A percentile compares a stretch with the other conserved stretches of the same genome.
Conservation (phyloP, 2,113 vertebrate genomes). For the Datnioides undecimradiatus region DNA sequence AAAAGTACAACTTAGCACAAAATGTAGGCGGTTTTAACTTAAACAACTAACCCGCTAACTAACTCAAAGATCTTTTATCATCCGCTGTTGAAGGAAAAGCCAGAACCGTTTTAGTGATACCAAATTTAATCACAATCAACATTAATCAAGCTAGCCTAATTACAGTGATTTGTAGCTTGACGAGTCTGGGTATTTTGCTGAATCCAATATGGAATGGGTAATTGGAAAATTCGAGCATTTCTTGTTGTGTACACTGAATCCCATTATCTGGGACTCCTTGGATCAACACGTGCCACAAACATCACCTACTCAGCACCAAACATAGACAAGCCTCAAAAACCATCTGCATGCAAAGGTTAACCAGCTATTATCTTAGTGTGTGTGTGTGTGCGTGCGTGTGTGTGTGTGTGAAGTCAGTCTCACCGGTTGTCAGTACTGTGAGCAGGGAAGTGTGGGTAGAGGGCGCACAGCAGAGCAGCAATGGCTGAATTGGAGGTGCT, state of each 20-base stretch:
- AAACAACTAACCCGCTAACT: too few relatives aligned
- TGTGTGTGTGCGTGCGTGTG: constrained; percentile 3
- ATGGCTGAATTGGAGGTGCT: constrained; percentile 97
- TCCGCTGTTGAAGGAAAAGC: too few relatives aligned
- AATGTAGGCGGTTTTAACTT: background rate
- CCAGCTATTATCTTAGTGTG: background rate
- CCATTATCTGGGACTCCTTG: background rate
- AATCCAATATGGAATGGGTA: too few relatives aligned
- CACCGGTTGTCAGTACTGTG: constrained; percentile 98
- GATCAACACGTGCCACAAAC: background rate
- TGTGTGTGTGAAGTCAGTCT: constrained; percentile 20
- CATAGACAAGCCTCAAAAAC: background rate
- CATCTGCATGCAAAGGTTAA: background rate
- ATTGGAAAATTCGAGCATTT: too few relatives aligned
- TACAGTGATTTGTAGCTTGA: too few relatives aligned
- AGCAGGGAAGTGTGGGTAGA: constrained; percentile 97
- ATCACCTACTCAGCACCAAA: background rate
- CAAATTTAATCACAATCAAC: too few relatives aligned
- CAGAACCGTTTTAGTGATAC: too few relatives aligned
- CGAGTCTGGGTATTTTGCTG: background rate
- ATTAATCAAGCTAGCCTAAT: too few relatives aligned
- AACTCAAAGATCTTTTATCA: background rate
- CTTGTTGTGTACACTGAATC: too few relatives aligned
- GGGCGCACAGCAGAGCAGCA: constrained; percentile 94
- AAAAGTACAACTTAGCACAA: too few relatives aligned